phyloP scores from a whole-genome alignment of 2,113 vertebrate species.

The Pseudopipra pipra region DNA sequence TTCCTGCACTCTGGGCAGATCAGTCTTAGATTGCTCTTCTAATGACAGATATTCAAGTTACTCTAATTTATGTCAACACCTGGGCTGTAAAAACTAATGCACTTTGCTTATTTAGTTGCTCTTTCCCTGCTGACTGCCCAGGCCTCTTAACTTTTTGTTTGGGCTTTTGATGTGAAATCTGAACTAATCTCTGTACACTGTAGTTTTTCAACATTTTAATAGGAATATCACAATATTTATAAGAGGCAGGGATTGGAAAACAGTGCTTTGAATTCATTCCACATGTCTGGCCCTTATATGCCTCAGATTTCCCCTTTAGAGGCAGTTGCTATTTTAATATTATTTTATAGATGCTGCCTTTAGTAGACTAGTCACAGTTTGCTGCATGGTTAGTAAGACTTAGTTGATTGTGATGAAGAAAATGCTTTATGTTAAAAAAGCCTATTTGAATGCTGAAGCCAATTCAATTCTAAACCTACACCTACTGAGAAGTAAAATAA shows the following conservation, averaged over 20 bases:
- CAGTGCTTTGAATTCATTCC: not conserved
- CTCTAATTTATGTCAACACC: slow-evolving; percentile 28
- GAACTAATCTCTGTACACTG: slow-evolving; percentile 1
- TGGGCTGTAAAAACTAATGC: slow-evolving; percentile 33
- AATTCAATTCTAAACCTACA: not conserved
- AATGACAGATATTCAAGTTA: slow-evolving; percentile 22
- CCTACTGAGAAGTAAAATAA: not conserved
- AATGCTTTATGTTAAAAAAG: not conserved
- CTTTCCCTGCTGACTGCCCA: not conserved
- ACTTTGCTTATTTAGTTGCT: not conserved
- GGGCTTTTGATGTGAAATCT: slow-evolving; percentile 42
- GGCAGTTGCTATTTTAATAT: not conserved
- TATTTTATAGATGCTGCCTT: slow-evolving; percentile 18
- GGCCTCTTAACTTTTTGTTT: not conserved
- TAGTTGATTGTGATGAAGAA: not conserved
- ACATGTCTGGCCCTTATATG: not conserved
- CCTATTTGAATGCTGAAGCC: not conserved
- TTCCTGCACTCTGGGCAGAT: not conserved
- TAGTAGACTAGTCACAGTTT: not conserved
- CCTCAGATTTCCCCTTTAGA: slow-evolving; percentile 11
- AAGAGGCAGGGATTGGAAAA: not conserved
- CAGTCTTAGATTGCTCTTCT: slow-evolving; percentile 21
- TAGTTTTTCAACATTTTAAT: slow-evolving; percentile 33
- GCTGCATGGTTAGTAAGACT: not conserved
- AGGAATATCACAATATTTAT: slow-evolving; percentile 31